These are phyloP conservation scores for Urocyon cinereoargenteus DNA, from an alignment of 2,797 vertebrate species.

Conservation along the genomic window DNA sequence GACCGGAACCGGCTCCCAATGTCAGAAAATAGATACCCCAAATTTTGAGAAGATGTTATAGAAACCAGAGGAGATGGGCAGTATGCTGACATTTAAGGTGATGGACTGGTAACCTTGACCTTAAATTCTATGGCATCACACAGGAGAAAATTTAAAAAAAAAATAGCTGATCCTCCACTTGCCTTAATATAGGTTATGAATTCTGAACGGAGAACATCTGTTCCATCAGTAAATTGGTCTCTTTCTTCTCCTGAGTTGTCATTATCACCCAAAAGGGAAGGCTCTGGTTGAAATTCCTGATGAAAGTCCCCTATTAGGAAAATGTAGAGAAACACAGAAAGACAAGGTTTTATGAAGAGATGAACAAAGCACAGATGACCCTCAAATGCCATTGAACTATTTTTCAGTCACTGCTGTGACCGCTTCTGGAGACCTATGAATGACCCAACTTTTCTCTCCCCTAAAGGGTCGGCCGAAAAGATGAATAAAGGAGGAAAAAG, in stretches of 20 bases:
- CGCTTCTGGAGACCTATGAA: background rate
- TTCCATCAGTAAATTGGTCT: constrained; percentile 87
- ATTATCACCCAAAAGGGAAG: constrained; percentile 73
- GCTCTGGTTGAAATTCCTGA: constrained; percentile 78
- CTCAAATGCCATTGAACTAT: background rate
- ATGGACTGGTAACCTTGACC: background rate
- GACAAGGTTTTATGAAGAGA: constrained; percentile 13
- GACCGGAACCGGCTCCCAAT: no score
- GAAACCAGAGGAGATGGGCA: background rate
- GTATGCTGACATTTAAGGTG: background rate
- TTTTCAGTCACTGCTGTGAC: background rate
- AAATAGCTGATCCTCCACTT: constrained; percentile 77
- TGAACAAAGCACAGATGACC: background rate
- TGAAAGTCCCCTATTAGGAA: constrained; percentile 84
- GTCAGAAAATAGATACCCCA: fast-evolving
- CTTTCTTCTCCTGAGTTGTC: constrained; percentile 89
- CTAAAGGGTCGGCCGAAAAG: background rate
- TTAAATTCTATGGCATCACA: background rate
- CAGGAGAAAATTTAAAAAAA: background rate
- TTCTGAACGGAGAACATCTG: constrained; percentile 88
- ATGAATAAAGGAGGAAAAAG: background rate
- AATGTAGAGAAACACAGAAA: background rate
- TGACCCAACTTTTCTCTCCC: background rate
- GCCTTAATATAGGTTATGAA: constrained; percentile 94
- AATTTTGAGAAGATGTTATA: background rate